Conservation (phyloP, 2,888 invertebrate genomes). For the Watsonalla binaria region DNA sequence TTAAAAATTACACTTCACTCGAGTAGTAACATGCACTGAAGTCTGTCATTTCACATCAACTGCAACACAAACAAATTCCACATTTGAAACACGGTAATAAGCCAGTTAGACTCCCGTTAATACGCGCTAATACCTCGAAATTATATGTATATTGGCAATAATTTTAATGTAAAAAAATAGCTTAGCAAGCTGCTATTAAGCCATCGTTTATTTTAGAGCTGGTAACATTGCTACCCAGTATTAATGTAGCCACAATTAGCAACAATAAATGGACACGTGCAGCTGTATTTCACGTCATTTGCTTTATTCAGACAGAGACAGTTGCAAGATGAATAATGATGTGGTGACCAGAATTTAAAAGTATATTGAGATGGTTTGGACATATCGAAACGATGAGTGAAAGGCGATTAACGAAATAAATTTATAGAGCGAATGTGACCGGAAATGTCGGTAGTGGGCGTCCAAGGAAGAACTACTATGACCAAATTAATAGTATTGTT, state of each 20-base stretch:
- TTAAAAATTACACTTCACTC: too few species aligned
- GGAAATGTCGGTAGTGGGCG: too few species aligned
- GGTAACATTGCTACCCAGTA: slow-evolving; percentile 15
- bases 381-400: too few species aligned
- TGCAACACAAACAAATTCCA: background rate
- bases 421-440: too few species aligned
- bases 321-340: too few species aligned
- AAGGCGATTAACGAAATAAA: too few species aligned
- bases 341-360: too few species aligned
- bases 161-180: slow-evolving; percentile 28
- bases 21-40: background rate
- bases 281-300: background rate
- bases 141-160: slow-evolving; percentile 48
- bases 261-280: slow-evolving; percentile 5
- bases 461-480: too few species aligned
- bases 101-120: slow-evolving; percentile 11
- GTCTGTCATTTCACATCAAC: background rate
- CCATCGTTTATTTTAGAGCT: slow-evolving; percentile 27
- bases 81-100: background rate
- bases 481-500: too few species aligned
- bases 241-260: slow-evolving; percentile 21
- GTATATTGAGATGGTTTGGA: too few species aligned
- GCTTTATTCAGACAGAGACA: too few species aligned
- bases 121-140: slow-evolving; percentile 31
- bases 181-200: slow-evolving; percentile 34